Evolutionary conservation across 1,140 invertebrate genomes (phyloP).

Genomic region (Eufriesea mexicana): DNA sequence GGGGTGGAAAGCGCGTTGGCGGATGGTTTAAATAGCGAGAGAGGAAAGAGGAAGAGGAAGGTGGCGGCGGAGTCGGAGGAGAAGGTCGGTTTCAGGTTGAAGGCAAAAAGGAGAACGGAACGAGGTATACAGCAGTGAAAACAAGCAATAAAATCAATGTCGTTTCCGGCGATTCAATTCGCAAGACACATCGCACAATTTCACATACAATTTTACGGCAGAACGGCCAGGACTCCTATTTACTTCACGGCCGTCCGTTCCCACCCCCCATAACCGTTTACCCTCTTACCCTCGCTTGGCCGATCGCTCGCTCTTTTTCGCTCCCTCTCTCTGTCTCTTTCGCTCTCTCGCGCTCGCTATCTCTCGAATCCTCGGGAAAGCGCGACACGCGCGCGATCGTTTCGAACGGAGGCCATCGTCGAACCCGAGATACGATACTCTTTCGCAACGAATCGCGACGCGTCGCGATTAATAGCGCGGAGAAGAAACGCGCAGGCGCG

Average conservation of each 20-base stretch:
- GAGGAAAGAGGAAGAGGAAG: neutral
- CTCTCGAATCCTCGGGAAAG: slow-evolving; percentile 66
- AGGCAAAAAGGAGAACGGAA: slow-evolving; percentile 53
- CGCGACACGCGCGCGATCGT: slow-evolving; percentile 70
- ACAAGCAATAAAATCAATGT: slow-evolving; percentile 84
- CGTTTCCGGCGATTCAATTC: slow-evolving; percentile 83
- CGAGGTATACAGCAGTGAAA: slow-evolving; percentile 73
- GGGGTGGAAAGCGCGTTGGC: neutral
- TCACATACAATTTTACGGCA: slow-evolving; percentile 83
- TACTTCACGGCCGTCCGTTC: slow-evolving; percentile 78
- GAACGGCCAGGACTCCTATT: slow-evolving; percentile 81
- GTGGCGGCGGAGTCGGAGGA: neutral
- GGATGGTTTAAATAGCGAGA: neutral
- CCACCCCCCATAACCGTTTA: slow-evolving; percentile 53
- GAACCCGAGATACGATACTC: slow-evolving; percentile 23
- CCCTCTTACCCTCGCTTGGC: slow-evolving; percentile 42
- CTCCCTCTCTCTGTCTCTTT: neutral
- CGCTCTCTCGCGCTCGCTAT: slow-evolving; percentile 22
- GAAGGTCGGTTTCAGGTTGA: slow-evolving; percentile 19
- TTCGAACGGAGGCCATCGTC: slow-evolving; percentile 69
- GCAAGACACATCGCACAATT: slow-evolving; percentile 83
- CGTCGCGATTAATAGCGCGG: slow-evolving; percentile 14
- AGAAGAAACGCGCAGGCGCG: slow-evolving; percentile 5
- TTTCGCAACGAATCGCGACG: slow-evolving; percentile 20
- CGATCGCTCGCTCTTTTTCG: neutral